Base-by-base conservation (phyloP, 2,113 vertebrate genomes). In the Galeopterus variegatus region DNA sequence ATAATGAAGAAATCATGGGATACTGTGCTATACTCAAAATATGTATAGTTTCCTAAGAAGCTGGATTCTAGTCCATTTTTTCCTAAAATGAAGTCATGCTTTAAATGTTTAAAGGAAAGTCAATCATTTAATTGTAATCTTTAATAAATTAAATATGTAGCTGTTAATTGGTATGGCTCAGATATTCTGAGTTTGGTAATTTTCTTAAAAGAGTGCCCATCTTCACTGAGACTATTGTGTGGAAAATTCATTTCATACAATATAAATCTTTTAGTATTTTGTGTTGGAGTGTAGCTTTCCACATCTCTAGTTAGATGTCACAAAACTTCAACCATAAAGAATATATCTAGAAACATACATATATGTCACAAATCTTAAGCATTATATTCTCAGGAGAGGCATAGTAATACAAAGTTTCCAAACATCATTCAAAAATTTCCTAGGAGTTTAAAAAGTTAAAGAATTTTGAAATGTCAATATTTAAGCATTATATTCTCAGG, bases 381-480 rank as follows among this genome's bases (percentile, higher is more conserved):
- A 79, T 69, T 89, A 88, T 90, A 41, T 75, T 88, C 64, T 88
- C 33, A 56, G 41, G 31, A 90, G 52, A 84, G 12, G 18, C n/a
- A 87, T 3, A 79, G 14, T 19, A 93, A 50, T 54, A 69, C 86
- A 69, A 14, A 76, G 21, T 80, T 56, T 56, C 6, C 88, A 64
- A 91, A 75, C 54, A 92, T 56, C 41, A 80, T 52, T 80, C 64
- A 58, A 76, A 94, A 88, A 6, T 69, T 45, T 62, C 69, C 45
- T 96, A 70, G 69, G 52, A 85, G 54, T 60, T 82, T 67, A 81
- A 86, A 70, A 88, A 73, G 77, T 80, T 84, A 65, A 88, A 70
- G n/a, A 95, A 64, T 88, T 93, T 62, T 86, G 48, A 93, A 92
- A 75, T 24, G 50, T 79, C 77, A 72, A 36, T 52, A n/a, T 41